Conservation (phyloP, 2,888 invertebrate species). For the Heliconius charithonia region DNA sequence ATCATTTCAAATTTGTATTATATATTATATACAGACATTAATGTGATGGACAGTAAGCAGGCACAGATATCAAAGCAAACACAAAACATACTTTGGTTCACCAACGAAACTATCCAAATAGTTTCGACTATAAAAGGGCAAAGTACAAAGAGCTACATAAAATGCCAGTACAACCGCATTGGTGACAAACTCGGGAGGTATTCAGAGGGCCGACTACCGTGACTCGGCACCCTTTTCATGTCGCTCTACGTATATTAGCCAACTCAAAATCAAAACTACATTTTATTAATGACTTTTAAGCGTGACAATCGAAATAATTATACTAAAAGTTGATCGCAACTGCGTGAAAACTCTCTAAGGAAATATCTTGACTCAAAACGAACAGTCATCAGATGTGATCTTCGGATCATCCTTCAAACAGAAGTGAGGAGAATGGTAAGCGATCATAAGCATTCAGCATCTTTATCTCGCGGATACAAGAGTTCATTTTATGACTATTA, state of each 20-base stretch:
- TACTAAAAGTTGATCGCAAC: conserved; percentile 71
- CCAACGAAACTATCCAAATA: conserved; percentile 76
- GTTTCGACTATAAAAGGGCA: conserved; percentile 76
- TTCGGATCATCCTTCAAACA: conserved; percentile 75
- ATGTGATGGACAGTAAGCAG: conserved; percentile 49
- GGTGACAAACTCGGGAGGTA: conserved; percentile 80
- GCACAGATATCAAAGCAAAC: conserved; percentile 64
- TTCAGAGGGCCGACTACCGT: conserved; percentile 73
- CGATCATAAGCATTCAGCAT: conserved; percentile 81
- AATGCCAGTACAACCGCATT: conserved; percentile 79
- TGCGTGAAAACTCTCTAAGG: conserved; percentile 67
- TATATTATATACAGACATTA: neutral
- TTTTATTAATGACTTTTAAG: conserved; percentile 80
- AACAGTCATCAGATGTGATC: conserved; percentile 79
- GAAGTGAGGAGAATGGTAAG: conserved; percentile 78
- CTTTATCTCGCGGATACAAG: conserved; percentile 82
- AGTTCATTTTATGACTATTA: conserved; percentile 85
- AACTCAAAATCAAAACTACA: conserved; percentile 81
- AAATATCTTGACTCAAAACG: conserved; percentile 67
- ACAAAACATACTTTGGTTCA: conserved; percentile 72
- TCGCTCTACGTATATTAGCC: conserved; percentile 80
- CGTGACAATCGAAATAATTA: conserved; percentile 83
- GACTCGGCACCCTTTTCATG: conserved; percentile 75
- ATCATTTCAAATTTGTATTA: neutral
- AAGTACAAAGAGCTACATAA: conserved; percentile 81